Percentiles rank a stretch among this genome's conserved stretches.
Conservation (phyloP, 2,113 vertebrate species). For the Cacatua alba region DNA sequence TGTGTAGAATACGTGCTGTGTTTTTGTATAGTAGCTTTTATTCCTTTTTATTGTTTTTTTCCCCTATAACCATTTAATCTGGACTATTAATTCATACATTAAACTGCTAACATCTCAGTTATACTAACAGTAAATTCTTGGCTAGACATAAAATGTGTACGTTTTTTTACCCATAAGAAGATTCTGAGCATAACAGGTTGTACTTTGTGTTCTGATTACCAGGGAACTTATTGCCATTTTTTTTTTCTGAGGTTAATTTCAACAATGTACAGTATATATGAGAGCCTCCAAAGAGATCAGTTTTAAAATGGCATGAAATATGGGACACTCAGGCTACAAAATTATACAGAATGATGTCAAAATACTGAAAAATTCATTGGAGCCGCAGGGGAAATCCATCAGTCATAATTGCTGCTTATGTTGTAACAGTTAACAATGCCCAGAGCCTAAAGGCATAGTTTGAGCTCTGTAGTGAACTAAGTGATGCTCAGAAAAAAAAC, state of each 20-base stretch:
- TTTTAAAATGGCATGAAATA: background rate
- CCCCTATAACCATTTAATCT: background rate
- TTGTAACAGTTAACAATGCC: background rate
- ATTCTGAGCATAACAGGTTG: background rate
- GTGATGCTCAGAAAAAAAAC: background rate
- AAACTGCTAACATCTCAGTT: background rate
- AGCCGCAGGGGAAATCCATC: background rate
- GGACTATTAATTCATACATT: background rate
- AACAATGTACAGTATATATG: background rate
- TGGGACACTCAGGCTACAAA: background rate
- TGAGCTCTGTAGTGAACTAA: background rate
- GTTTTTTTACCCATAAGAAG: background rate
- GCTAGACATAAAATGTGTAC: background rate
- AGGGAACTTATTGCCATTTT: background rate
- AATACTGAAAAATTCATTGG: background rate
- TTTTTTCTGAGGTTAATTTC: background rate
- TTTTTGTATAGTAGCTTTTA: background rate
- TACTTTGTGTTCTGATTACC: background rate
- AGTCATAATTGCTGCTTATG: background rate
- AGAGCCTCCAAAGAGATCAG: background rate
- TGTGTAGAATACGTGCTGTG: background rate
- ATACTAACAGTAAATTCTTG: background rate
- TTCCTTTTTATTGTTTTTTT: background rate
- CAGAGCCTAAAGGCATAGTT: background rate
- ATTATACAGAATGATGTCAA: background rate